Evolutionary conservation across 2,888 invertebrate genomes (phyloP).

Genomic region (Drosophila mercatorum): DNA sequence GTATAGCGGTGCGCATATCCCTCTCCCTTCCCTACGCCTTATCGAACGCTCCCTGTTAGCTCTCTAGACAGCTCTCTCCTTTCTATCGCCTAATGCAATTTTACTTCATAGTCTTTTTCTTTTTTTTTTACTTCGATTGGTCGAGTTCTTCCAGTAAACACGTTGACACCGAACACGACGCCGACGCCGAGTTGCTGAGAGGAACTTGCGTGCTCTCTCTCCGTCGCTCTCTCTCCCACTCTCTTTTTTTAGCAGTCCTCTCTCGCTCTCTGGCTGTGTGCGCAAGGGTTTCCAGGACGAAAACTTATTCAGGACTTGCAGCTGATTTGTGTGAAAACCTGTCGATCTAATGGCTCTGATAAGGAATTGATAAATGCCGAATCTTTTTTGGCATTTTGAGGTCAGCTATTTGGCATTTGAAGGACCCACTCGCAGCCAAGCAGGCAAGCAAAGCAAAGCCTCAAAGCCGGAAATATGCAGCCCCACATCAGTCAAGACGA

Average conservation of each 20-base stretch:
- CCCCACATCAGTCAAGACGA: constrained; percentile 1
- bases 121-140: constrained; percentile 35
- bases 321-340: constrained; percentile 22
- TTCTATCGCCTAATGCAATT: constrained; percentile 44
- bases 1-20: constrained; percentile 47
- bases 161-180: constrained; percentile 55
- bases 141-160: constrained; percentile 58
- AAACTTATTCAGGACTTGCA: constrained; percentile 13
- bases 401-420: constrained; percentile 20
- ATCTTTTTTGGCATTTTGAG: constrained; percentile 23
- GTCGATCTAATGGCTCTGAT: constrained; percentile 35
- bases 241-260: constrained; percentile 6
- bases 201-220: constrained; percentile 14
- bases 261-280: constrained; percentile 23
- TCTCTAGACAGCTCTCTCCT: neutral
- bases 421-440: neutral
- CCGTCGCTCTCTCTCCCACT: neutral
- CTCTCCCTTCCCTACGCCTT: neutral
- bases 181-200: constrained; percentile 29
- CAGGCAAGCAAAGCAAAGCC: neutral
- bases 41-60: neutral
- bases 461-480: constrained; percentile 21
- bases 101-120: constrained; percentile 2
- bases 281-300: constrained; percentile 56
- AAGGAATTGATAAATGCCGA: constrained; percentile 45